Percentiles rank a stretch among this genome's conserved stretches.
Conservation (phyloP, 2,888 invertebrate species). For the Piscicola geometra region DNA sequence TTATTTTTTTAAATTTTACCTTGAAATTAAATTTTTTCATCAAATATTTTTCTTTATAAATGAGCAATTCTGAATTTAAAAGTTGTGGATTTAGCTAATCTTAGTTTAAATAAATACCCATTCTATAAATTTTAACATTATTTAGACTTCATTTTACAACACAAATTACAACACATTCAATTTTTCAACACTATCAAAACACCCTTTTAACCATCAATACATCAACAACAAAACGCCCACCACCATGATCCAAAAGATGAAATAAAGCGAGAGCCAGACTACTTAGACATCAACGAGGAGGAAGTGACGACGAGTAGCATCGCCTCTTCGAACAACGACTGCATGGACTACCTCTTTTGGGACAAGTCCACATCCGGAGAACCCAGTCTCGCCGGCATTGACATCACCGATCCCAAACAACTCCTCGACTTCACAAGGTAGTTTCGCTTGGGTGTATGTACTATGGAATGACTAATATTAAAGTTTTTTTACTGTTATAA, state of each 20-base stretch:
- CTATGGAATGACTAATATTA: conserved; percentile 6
- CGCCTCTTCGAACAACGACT: conserved; percentile 34
- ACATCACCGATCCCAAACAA: conserved; percentile 34
- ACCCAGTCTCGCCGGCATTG: conserved; percentile 28
- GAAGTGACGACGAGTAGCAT: conserved; percentile 36
- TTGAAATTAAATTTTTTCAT: background rate
- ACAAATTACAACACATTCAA: too few species aligned
- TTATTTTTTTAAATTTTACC: background rate
- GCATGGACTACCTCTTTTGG: conserved; percentile 34
- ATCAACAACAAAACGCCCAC: too few species aligned
- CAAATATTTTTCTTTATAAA: background rate
- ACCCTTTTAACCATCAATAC: too few species aligned
- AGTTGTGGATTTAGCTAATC: background rate
- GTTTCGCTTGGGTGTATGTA: background rate
- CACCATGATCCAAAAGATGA: too few species aligned
- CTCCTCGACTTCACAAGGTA: conserved; percentile 34
- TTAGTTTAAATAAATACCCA: too few species aligned
- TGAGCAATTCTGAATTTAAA: background rate
- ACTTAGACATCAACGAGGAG: conserved; percentile 33
- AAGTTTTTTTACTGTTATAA: background rate
- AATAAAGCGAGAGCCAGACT: conserved; percentile 31
- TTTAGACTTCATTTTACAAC: too few species aligned
- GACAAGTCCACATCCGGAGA: conserved; percentile 27
- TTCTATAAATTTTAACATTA: too few species aligned
- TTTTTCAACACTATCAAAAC: too few species aligned